A percentile compares a stretch with the other conserved stretches of the same genome.
phyloP scores from a whole-genome alignment of 2,888 invertebrate species.

The Polyploca ridens region DNA sequence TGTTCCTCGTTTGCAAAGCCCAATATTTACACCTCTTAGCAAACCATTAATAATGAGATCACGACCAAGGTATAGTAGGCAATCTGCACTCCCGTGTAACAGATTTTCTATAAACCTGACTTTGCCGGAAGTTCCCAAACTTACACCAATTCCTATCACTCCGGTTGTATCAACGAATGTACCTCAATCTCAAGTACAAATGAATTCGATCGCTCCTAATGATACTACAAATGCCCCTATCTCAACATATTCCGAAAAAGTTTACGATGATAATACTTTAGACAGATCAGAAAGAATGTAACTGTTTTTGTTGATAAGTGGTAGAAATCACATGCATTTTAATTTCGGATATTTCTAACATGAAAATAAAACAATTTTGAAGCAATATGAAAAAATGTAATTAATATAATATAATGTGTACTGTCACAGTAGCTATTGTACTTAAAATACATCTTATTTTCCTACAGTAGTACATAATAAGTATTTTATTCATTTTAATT shows the following conservation, averaged over 20 bases:
- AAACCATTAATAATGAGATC: constrained; percentile 41
- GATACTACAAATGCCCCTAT: neutral
- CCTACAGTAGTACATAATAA: constrained; percentile 43
- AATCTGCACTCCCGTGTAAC: constrained; percentile 6
- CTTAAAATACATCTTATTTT: constrained; percentile 59
- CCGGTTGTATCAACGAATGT: neutral
- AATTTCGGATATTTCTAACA: neutral
- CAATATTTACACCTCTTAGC: constrained; percentile 26
- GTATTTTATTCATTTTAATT: constrained; percentile 48
- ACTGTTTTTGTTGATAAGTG: constrained; percentile 8
- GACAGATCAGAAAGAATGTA: constrained; percentile 3
- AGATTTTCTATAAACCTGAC: neutral
- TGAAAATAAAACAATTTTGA: constrained; percentile 49
- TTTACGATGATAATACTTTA: constrained; percentile 6
- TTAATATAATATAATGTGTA: constrained; percentile 62
- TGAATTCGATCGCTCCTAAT: neutral
- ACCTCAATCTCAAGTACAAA: neutral
- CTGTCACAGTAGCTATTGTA: constrained; percentile 78
- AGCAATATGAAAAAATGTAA: constrained; percentile 75
- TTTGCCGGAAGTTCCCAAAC: neutral
- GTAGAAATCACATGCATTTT: constrained; percentile 18
- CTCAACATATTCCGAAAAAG: neutral
- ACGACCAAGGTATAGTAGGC: constrained; percentile 34
- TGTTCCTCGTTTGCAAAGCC: constrained; percentile 28
- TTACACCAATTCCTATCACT: neutral